Evolutionary conservation across 2,797 vertebrate species (phyloP).

Genomic region (Sebastes flavidus): DNA sequence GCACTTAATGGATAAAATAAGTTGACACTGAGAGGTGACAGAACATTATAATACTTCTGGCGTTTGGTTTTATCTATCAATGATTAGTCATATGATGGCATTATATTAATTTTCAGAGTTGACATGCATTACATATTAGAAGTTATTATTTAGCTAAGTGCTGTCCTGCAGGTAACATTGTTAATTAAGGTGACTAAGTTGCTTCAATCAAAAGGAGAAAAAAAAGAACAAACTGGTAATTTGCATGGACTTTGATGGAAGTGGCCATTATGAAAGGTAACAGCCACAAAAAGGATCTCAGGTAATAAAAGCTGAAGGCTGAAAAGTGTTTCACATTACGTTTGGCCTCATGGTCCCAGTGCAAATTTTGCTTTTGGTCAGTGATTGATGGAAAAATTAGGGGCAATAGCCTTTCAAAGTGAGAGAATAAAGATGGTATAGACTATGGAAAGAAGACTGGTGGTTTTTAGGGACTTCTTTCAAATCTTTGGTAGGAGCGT

Average conservation of each 20-base stretch:
- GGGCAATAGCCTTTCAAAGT: not conserved
- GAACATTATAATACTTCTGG: conserved; percentile 24
- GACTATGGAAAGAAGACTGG: not conserved
- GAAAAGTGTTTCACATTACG: not conserved
- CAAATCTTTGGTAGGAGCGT: not conserved
- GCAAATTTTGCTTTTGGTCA: not conserved
- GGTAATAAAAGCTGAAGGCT: not conserved
- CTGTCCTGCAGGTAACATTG: conserved; percentile 26
- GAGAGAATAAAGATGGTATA: not conserved
- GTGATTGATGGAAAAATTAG: not conserved
- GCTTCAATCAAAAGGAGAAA: not conserved
- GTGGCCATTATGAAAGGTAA: not conserved
- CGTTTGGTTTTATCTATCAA: conserved; percentile 12
- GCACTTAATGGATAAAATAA: conserved; percentile 38
- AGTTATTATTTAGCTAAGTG: conserved; percentile 38
- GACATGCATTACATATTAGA: conserved; percentile 1
- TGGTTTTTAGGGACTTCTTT: not conserved
- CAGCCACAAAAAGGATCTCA: not conserved
- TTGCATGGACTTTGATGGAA: conserved; percentile 7
- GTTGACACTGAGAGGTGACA: not conserved
- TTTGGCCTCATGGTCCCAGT: not conserved
- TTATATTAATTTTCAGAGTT: conserved; percentile 20
- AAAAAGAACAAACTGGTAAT: not conserved
- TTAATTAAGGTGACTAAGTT: conserved; percentile 15
- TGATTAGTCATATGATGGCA: conserved; percentile 6